Evolutionary conservation across 2,113 vertebrate genomes (phyloP).

Genomic region (Leiothrix lutea): DNA sequence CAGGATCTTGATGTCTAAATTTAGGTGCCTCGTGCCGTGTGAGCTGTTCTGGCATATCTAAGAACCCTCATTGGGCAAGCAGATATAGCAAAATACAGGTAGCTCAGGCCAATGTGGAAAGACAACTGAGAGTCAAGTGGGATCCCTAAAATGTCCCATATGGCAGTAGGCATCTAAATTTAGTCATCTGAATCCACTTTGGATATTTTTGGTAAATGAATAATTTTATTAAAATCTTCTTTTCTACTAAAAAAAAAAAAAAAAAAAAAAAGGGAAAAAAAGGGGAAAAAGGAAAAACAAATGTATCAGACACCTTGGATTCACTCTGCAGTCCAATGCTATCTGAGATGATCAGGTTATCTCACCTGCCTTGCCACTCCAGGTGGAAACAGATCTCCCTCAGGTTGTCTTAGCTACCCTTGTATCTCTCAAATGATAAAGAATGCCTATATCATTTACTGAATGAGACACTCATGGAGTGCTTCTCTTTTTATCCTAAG

Average conservation of each 20-base stretch:
- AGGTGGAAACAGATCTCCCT: not conserved
- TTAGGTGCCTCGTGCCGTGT: accelerated
- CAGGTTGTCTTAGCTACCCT: not conserved
- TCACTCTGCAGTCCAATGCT: not conserved
- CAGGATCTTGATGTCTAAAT: not conserved
- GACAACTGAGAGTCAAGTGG: not conserved
- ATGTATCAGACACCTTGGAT: not conserved
- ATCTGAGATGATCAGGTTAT: not conserved
- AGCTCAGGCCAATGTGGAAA: not conserved
- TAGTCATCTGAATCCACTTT: not conserved
- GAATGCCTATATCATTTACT: not conserved
- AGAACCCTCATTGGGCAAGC: not conserved
- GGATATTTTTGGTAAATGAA: not conserved
- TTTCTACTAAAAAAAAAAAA: not conserved
- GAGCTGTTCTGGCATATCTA: not conserved
- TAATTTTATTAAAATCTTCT: not conserved
- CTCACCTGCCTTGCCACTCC: not conserved
- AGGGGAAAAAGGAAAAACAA: too few species aligned
- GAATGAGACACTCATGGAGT: not conserved
- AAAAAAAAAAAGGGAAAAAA: not conserved
- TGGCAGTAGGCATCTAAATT: not conserved
- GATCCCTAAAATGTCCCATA: not conserved
- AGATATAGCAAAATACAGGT: not conserved
- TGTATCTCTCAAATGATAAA: not conserved
- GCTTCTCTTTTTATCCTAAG: not conserved